A percentile compares a stretch with the other conserved stretches of the same genome.
Evolutionary conservation across 2,113 vertebrate genomes (phyloP).

Genomic region (Chamaea fasciata): DNA sequence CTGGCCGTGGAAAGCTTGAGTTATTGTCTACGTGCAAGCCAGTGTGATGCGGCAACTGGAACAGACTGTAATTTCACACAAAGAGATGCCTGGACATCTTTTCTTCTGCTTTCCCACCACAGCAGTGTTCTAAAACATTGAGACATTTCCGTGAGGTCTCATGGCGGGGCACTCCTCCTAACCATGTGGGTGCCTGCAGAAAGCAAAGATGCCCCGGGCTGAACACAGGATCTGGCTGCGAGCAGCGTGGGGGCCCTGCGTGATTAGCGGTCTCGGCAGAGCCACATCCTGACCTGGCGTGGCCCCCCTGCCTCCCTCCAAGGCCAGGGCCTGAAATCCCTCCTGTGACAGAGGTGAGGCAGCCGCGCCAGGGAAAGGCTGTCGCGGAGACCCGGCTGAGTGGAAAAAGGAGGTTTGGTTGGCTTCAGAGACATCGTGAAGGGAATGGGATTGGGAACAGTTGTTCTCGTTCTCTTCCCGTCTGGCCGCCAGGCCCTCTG

Average conservation of each 20-base stretch:
- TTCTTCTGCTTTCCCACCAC: background rate
- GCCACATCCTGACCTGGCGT: background rate
- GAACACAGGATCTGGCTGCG: background rate
- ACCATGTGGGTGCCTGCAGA: no score
- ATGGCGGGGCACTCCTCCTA: no score
- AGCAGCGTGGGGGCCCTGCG: background rate
- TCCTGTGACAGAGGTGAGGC: background rate
- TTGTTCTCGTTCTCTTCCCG: background rate
- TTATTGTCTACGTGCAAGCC: rapidly evolving
- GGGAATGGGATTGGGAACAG: background rate
- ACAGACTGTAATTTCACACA: background rate
- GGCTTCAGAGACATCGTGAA: background rate
- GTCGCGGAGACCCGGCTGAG: background rate
- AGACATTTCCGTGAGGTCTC: background rate
- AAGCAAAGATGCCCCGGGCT: background rate
- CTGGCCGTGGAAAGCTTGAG: background rate
- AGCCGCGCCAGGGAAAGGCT: background rate
- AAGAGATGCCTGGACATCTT: background rate
- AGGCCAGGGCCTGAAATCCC: background rate
- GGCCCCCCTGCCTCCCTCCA: background rate
- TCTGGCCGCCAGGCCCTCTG: background rate
- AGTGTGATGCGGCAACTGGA: background rate
- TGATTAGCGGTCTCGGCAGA: background rate
- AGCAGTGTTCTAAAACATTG: background rate
- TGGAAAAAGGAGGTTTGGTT: background rate